phyloP scores from a whole-genome alignment of 2,113 vertebrate genomes.

The Callopanchax toddi region DNA sequence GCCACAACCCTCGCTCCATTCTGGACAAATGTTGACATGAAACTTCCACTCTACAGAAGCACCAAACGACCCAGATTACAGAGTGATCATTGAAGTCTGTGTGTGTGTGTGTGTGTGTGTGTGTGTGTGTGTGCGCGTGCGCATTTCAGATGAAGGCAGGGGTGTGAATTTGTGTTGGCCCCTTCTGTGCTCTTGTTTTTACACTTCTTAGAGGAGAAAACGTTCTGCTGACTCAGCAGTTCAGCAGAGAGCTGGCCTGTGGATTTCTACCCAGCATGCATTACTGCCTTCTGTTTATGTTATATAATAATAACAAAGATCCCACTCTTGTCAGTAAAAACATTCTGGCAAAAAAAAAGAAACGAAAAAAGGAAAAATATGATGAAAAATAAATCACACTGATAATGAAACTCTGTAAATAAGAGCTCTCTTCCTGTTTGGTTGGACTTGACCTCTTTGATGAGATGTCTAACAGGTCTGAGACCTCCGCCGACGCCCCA shows the following conservation, averaged over 20 bases:
- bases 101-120: too few species aligned
- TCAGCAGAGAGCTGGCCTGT: slow-evolving; percentile 28
- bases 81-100: background rate
- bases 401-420: too few species aligned
- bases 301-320: slow-evolving; percentile 35
- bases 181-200: slow-evolving; percentile 14
- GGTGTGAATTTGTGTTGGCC: slow-evolving; percentile 3
- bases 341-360: background rate
- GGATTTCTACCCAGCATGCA: slow-evolving; percentile 58
- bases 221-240: slow-evolving; percentile 53
- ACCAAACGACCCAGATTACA: slow-evolving; percentile 27
- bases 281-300: slow-evolving; percentile 50
- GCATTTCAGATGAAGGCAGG: background rate
- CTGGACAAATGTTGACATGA: slow-evolving; percentile 18
- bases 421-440: background rate
- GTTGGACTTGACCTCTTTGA: slow-evolving; percentile 81
- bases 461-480: slow-evolving; percentile 87
- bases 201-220: slow-evolving; percentile 18
- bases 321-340: background rate
- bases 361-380: background rate
- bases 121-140: too few species aligned
- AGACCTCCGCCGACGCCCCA: slow-evolving; percentile 89
- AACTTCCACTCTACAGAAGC: slow-evolving; percentile 21
- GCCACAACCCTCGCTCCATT: background rate
- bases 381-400: background rate